Evolutionary conservation across 2,113 vertebrate species (phyloP).

Genomic region (Melanostigma gelatinosum): DNA sequence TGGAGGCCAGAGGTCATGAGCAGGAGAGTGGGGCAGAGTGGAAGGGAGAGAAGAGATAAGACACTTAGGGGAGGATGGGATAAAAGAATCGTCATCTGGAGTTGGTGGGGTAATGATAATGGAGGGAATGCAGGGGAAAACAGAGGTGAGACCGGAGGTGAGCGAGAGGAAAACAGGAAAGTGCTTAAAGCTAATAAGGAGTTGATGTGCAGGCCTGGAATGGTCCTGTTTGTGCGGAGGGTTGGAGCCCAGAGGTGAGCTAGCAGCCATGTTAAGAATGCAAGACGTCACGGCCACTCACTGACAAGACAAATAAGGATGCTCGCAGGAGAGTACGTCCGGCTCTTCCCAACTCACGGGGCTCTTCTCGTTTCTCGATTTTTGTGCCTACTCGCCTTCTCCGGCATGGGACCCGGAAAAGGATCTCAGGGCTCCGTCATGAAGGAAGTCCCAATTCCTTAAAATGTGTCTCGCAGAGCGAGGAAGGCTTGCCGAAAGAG

Average conservation of each 20-base stretch:
- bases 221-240: conserved; percentile 40
- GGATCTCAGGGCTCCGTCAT: background rate
- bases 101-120: conserved; percentile 32
- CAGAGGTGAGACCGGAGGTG: conserved; percentile 50
- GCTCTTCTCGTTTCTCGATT: background rate
- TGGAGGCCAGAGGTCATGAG: conserved; percentile 55
- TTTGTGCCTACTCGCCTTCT: background rate
- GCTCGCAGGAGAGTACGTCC: conserved; percentile 8
- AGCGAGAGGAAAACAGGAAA: conserved; percentile 48
- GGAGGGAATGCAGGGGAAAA: conserved; percentile 50
- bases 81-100: conserved; percentile 39
- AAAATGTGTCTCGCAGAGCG: background rate
- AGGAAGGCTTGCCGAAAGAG: background rate
- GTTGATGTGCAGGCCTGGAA: conserved; percentile 31
- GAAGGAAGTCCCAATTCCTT: background rate
- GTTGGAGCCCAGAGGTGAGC: conserved; percentile 57
- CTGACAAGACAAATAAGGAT: conserved; percentile 27
- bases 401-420: too few relatives aligned
- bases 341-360: conserved; percentile 26
- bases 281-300: conserved; percentile 35
- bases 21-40: conserved; percentile 31
- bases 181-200: conserved; percentile 62
- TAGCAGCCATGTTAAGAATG: conserved; percentile 55
- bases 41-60: conserved; percentile 54
- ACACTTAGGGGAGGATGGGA: conserved; percentile 32